These are phyloP conservation scores for Drosophila trapezifrons DNA, from an alignment of 1,140 invertebrate genomes.

Conservation along the genomic window DNA sequence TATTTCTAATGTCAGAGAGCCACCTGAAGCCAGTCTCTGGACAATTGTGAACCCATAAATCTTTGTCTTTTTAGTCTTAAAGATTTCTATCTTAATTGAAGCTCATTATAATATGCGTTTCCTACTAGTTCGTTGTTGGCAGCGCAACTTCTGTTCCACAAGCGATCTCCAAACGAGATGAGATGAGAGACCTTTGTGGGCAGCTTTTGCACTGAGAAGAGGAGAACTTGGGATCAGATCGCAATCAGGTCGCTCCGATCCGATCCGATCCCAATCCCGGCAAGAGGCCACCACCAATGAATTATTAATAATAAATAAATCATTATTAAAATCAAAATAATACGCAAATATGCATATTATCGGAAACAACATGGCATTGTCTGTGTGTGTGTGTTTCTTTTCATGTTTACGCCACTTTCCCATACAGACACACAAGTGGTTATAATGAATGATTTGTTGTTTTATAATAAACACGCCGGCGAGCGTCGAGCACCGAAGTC, in stretches of 20 bases:
- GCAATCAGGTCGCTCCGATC: constrained; percentile 53
- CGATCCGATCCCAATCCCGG: constrained; percentile 41
- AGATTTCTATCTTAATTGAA: constrained; percentile 82
- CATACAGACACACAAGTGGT: constrained; percentile 79
- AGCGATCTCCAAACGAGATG: constrained; percentile 20
- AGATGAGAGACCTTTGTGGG: constrained; percentile 9
- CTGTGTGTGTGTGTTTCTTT: constrained; percentile 55
- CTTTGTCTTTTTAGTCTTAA: constrained; percentile 76
- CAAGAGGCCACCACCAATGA: constrained; percentile 79
- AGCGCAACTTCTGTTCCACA: constrained; percentile 65
- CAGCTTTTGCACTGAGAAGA: constrained; percentile 61
- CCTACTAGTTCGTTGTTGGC: constrained; percentile 46
- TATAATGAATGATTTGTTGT: constrained; percentile 84
- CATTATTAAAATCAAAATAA: constrained; percentile 84
- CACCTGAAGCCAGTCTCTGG: constrained; percentile 62
- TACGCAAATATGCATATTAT: constrained; percentile 82
- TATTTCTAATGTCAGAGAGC: constrained; percentile 38
- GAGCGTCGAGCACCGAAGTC: constrained; percentile 37
- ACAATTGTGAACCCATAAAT: constrained; percentile 79
- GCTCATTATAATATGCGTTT: constrained; percentile 82
- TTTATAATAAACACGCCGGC: constrained; percentile 82
- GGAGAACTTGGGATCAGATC: constrained; percentile 60
- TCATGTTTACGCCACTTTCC: constrained; percentile 80
- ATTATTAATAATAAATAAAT: constrained; percentile 84
- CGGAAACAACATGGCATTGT: constrained; percentile 47